Base-by-base conservation (phyloP, 2,797 vertebrate species). In the Halcyon badia region DNA sequence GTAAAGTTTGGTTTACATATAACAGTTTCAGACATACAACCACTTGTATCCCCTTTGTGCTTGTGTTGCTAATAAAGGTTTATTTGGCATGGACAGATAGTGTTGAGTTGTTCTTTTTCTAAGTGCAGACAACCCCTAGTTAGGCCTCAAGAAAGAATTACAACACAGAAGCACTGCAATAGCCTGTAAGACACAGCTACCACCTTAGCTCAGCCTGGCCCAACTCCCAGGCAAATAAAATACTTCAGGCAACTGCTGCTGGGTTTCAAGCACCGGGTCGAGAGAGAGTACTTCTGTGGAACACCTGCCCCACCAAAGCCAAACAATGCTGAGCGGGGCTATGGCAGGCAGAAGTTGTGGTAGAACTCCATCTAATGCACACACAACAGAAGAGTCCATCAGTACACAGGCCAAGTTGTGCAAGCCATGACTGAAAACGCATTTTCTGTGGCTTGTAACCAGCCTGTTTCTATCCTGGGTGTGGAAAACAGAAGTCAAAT, bases 51-150 rank as follows among this genome's bases (percentile, higher is more conserved):
- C 24, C 14, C 19, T 69, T 83, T 72, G 30, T 88, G 21, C 72
- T 83, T 72, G 30, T 87, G 76, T 69, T 87, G 89, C 94, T 94
- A 94, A 94, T 92, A 95, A 97, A 96, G 64, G 33, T 91, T 96
- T 95, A 78, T 86, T 79, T 92, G 87, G 91, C 94, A 95, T 37
- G 69, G 58, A 81, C 15, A 72, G 28, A 31, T 11, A 81, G 80
- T 62, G 56, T 2, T 17, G 77, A 88, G 62, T 86, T 89, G 46
- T 76, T 83, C 61, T 91, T 57, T 85, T 41, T 89, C 88, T 0
- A 0, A 85, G 41, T 1, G 3, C 1, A 83, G 46, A 57, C 51
- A 51, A 79, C 6, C 28, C 54, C 49, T 39, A 39, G 44, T 35
- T 22, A 69, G 24, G 33, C 46, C 13, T 52, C 6, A 6, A 30